Percentiles rank a stretch among this genome's conserved stretches.
Conservation (phyloP, 2,113 vertebrate species). For the Sapajus apella region DNA sequence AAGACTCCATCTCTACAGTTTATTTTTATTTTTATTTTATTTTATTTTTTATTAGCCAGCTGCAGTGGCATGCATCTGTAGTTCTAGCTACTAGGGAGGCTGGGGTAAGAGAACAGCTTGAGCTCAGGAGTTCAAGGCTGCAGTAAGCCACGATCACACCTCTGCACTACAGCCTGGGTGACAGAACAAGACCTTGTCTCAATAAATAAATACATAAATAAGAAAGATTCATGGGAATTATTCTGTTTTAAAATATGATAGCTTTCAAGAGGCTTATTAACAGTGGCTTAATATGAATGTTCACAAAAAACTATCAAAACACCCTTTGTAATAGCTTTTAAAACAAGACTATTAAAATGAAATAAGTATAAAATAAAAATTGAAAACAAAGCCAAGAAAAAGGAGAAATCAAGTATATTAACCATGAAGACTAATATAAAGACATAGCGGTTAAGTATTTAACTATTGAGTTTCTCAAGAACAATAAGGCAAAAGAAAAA, state of each 20-base stretch:
- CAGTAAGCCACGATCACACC: too few relatives aligned
- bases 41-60: too few relatives aligned
- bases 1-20: too few relatives aligned
- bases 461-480: constrained; percentile 10
- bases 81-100: too few relatives aligned
- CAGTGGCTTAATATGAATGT: neutral
- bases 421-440: neutral
- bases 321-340: neutral
- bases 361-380: neutral
- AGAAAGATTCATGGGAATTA: neutral
- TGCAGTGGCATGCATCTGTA: too few relatives aligned
- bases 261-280: neutral
- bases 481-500: neutral
- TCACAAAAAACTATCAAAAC: constrained; percentile 24
- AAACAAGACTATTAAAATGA: neutral
- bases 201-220: too few relatives aligned
- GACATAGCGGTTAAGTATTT: neutral
- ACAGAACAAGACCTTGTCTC: too few relatives aligned
- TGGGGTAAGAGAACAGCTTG: too few relatives aligned
- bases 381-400: constrained; percentile 21
- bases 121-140: too few relatives aligned
- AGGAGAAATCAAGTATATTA: neutral
- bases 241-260: neutral
- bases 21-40: too few relatives aligned
- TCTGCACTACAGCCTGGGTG: too few relatives aligned